These are phyloP conservation scores for Archocentrus centrarchus DNA, from an alignment of 2,113 vertebrate species.

Conservation along the genomic window DNA sequence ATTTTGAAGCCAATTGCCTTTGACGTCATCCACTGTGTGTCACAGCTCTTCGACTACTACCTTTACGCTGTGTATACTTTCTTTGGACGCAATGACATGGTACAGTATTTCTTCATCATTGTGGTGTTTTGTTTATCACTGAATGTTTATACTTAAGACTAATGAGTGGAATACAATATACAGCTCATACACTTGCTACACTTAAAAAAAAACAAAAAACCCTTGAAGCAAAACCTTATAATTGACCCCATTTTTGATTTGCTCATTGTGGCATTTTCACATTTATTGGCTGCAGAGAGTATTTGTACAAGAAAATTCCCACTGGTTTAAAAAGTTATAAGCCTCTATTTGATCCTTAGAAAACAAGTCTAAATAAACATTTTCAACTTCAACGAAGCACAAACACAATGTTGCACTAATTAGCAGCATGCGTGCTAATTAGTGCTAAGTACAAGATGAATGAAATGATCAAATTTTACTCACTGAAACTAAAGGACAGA, in stretches of 20 bases:
- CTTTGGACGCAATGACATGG: constrained; percentile 96
- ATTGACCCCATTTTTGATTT: not conserved
- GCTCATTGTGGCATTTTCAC: not conserved
- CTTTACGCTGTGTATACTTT: constrained; percentile 97
- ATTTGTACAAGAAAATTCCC: not conserved
- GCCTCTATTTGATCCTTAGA: not conserved
- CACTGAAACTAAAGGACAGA: not conserved
- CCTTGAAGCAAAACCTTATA: not conserved
- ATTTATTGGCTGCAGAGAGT: not conserved
- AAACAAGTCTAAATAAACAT: not conserved
- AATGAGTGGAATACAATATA: not conserved
- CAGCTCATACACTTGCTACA: not conserved
- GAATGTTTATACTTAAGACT: not conserved
- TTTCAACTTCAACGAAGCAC: not conserved
- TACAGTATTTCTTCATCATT: constrained; percentile 70
- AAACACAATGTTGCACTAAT: not conserved
- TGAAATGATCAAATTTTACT: not conserved
- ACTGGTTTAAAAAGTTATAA: not conserved
- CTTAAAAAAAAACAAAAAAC: not conserved
- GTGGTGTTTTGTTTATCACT: not conserved
- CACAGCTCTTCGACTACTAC: constrained; percentile 99
- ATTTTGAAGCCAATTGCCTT: constrained; percentile 98
- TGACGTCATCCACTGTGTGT: constrained; percentile 98
- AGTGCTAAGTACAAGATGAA: not conserved
- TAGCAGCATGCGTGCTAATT: not conserved